Base-by-base conservation (phyloP, 2,113 vertebrate genomes). In the Callipepla californica region DNA sequence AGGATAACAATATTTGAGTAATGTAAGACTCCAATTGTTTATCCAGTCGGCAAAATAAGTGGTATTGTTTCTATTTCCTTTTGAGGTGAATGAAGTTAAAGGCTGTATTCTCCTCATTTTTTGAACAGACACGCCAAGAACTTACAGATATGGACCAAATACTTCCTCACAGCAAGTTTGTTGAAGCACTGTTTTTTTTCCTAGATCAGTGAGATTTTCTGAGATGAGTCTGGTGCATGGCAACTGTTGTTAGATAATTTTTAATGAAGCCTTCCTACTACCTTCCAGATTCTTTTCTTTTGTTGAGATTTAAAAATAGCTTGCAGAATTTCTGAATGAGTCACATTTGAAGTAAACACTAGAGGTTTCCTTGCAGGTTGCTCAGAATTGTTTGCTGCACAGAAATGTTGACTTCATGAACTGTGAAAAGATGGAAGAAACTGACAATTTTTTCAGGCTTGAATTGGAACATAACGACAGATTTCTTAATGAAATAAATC, bases 401-500 rank as follows among this genome's bases (percentile, higher is more conserved):
- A 83, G 55, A 82, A 82, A 93, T 91, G 88, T 91, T 92, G 89
- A 92, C 68, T 95, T 94, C 92, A 76, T 89, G 91, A 78, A 85
- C 70, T 86, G 80, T 87, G 94, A 96, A 94, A 89, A 90, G 86
- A 83, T 92, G 69, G 62, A 50, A 73, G 62, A 90, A 94, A 89
- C 81, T 79, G 94, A 92, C 94, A 96, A 85, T 84, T 96, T 95
- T 94, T 90, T 97, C 92, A 96, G 96, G 91, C 76, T 72, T 95
- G 85, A 97, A 93, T 77, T 85, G 61, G 69, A 86, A 73, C 8
- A 18, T 89, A 96, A 95, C 89, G 91, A 94, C 89, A 95, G 95
- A 48, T 90, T 92, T 73, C 87, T 95, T 96, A 94, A 97, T 96
- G 89, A 92, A 96, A 80, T 85, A 75, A 97, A 96, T 97, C 95